A percentile compares a stretch with the other conserved stretches of the same genome.
These are phyloP conservation scores for Neolamprologus variostigma DNA, from an alignment of 2,113 vertebrate species.

Conservation along the genomic window DNA sequence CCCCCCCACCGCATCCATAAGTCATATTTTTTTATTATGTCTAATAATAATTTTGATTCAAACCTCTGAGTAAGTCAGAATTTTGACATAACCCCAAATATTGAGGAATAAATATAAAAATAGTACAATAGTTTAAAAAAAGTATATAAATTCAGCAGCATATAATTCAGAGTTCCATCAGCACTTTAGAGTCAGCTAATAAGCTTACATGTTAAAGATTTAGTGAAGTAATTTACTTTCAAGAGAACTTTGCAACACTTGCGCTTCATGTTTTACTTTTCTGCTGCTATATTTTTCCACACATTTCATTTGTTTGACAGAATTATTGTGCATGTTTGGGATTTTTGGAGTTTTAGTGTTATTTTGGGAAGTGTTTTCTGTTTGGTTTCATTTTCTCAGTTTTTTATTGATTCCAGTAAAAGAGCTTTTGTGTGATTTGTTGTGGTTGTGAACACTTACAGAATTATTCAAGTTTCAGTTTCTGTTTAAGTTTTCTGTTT, in stretches of 20 bases:
- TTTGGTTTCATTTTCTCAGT: neutral
- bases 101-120: neutral
- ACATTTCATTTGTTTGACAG: neutral
- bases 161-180: neutral
- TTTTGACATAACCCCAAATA: neutral
- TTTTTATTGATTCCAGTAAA: neutral
- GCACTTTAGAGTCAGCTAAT: neutral
- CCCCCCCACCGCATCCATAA: rapidly evolving
- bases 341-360: neutral
- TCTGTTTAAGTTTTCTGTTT: neutral
- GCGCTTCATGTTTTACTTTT: neutral
- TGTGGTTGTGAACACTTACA: neutral
- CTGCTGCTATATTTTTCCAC: neutral
- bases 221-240: neutral
- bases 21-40: neutral
- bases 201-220: rapidly evolving
- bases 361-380: neutral
- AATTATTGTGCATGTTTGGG: neutral
- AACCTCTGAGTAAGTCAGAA: neutral
- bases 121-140: neutral
- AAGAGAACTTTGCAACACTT: rapidly evolving
- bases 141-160: neutral
- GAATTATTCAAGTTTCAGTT: neutral
- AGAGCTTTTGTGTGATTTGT: neutral
- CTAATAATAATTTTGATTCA: neutral